Evolutionary conservation across 2,797 vertebrate species (phyloP), one percentile per base, ranked within the genome.

Genomic region (Muraenolepis orangiensis): DNA sequence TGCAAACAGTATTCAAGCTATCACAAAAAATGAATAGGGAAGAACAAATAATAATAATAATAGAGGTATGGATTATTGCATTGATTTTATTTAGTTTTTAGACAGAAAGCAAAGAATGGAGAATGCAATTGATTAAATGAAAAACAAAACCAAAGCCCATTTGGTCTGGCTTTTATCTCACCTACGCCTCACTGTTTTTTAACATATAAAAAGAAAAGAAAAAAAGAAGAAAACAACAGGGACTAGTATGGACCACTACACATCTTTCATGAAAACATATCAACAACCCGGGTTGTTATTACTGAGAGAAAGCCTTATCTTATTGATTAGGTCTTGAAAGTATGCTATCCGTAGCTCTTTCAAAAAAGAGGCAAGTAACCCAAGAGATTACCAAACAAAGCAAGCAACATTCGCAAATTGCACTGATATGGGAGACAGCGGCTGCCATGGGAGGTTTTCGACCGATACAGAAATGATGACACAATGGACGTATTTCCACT

Each of bases 91-190:
- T 85, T n/a, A 70, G 23, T 76, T 79, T 81, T 78, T 61, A 78
- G 86, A 84, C 68, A 67, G 75, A 86, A 88, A 87, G 80, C 82
- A 80, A 86, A 76, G 78, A 70, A 77, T 30, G 75, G 26, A 86
- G 82, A 88, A 86, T 88, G 71, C 84, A 87, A 85, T 85, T 86
- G 82, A 89, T 89, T 89, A 51, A 72, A 82, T 78, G 6, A 61
- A 74, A 66, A 40, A 73, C 77, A 51, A 72, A 79, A 34, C n/a
- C 34, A 14, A 31, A 8, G 77, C 30, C 23, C 2, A 1, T 40
- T 42, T 6, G 76, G 38, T 26, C 51, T n/a, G 20, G 51, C 51
- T 57, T 57, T 57, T n/a, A 57, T 57, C 46, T 57, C 13, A 23
- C 42, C 16, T 18, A 46, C 16, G 16, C 5, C 42, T 46, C 16